These are phyloP conservation scores for Chelidonichthys spinosus DNA, from an alignment of 2,797 vertebrate genomes.

Conservation along the genomic window DNA sequence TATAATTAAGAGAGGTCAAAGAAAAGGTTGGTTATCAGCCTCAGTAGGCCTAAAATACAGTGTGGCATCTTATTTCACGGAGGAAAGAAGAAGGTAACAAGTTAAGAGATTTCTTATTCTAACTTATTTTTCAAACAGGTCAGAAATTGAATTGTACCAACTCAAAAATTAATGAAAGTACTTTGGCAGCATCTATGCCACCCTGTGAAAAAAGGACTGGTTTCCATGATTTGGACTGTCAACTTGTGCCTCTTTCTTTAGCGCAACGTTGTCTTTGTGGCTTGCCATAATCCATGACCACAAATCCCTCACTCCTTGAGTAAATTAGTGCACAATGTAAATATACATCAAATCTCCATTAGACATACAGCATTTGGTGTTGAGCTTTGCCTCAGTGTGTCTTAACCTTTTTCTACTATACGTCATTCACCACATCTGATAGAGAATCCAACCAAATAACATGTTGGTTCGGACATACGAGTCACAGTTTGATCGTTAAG, in stretches of 20 bases:
- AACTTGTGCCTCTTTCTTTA: conserved; percentile 5
- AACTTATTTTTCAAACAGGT: neutral
- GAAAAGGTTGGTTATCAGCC: too few relatives aligned
- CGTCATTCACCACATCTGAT: conserved; percentile 17
- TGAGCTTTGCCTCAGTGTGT: conserved; percentile 6
- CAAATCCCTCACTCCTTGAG: conserved; percentile 31
- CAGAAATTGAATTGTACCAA: neutral
- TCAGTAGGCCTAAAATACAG: too few relatives aligned
- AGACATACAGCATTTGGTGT: neutral
- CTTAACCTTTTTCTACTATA: conserved; percentile 17
- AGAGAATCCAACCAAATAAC: conserved; percentile 12
- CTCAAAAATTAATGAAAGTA: neutral
- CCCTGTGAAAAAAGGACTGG: conserved; percentile 9
- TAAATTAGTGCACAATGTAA: conserved; percentile 10
- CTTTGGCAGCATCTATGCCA: neutral
- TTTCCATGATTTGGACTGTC: conserved; percentile 15
- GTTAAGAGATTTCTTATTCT: too few relatives aligned
- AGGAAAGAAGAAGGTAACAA: too few relatives aligned
- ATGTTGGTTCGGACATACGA: conserved; percentile 22
- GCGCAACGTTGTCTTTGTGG: conserved; percentile 42
- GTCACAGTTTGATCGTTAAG: conserved; percentile 45
- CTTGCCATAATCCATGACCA: conserved; percentile 44
- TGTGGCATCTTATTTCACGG: too few relatives aligned
- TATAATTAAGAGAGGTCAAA: too few relatives aligned
- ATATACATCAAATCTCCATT: conserved; percentile 25